These are phyloP conservation scores for Pteruthius melanotis DNA, from an alignment of 2,113 vertebrate species.

Conservation along the genomic window DNA sequence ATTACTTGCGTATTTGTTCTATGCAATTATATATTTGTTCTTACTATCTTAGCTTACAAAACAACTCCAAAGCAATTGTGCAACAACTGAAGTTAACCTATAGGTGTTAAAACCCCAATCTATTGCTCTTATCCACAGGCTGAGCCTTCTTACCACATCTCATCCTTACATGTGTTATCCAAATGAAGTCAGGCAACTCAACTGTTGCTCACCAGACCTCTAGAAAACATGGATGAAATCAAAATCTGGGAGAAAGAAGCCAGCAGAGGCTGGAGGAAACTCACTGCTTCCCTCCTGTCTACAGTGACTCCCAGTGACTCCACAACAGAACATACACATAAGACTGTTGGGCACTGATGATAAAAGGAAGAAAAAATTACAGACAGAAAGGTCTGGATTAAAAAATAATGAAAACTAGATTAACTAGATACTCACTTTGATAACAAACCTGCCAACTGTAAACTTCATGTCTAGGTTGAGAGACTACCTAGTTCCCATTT, in stretches of 20 bases:
- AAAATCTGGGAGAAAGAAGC: not conserved
- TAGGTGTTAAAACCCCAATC: not conserved
- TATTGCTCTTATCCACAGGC: not conserved
- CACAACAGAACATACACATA: not conserved
- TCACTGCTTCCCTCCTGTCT: not conserved
- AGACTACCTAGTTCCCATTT: not conserved
- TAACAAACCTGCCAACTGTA: not conserved
- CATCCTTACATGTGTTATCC: not conserved
- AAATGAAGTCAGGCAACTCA: not conserved
- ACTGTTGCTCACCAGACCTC: not conserved
- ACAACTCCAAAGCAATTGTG: not conserved
- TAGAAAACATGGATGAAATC: not conserved
- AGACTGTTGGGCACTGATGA: not conserved
- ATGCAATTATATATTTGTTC: not conserved
- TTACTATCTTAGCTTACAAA: not conserved
- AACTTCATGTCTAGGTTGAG: not conserved
- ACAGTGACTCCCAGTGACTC: not conserved
- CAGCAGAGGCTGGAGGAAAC: not conserved
- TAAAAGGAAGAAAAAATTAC: not conserved
- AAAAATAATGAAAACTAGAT: not conserved
- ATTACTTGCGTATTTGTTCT: not conserved
- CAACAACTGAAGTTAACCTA: not conserved
- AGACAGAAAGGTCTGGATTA: not conserved
- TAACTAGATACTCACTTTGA: not conserved
- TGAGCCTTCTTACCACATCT: not conserved